A percentile compares a stretch with the other conserved stretches of the same genome.
Conservation (phyloP, 2,113 vertebrate genomes). For the Dolichallabes microphthalmus region DNA sequence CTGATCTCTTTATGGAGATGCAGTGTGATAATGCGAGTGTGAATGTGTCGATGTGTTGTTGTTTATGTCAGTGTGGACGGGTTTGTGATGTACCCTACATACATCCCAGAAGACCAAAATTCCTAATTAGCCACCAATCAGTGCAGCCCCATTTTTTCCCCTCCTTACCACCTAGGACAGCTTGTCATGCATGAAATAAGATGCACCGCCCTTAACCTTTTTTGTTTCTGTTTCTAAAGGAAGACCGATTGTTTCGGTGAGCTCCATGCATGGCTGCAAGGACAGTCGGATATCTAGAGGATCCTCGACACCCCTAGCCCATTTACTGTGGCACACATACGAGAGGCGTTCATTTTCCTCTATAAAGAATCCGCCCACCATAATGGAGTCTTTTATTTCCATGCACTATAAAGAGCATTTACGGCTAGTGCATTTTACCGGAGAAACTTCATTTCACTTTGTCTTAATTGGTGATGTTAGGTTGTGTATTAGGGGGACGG, state of each 20-base stretch:
- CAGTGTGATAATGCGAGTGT: not conserved
- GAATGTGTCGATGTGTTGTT: not conserved
- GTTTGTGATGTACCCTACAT: not conserved
- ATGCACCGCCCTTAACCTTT: constrained; percentile 29
- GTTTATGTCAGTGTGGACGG: not conserved
- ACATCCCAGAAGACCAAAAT: constrained; percentile 27
- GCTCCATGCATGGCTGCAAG: constrained; percentile 16
- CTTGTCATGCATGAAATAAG: constrained; percentile 49
- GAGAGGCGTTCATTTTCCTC: constrained; percentile 21
- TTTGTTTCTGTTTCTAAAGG: constrained; percentile 35
- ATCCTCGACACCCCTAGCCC: constrained; percentile 13
- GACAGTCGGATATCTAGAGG: constrained; percentile 30
- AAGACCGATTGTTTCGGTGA: constrained; percentile 29
- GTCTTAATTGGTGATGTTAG: constrained; percentile 73
- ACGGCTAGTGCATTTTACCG: constrained; percentile 57
- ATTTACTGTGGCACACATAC: constrained; percentile 35
- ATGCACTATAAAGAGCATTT: constrained; percentile 67
- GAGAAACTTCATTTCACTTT: constrained; percentile 66
- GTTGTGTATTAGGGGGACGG: constrained; percentile 58
- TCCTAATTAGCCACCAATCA: constrained; percentile 6
- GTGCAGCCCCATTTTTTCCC: not conserved
- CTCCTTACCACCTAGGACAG: constrained; percentile 50
- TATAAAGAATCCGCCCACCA: constrained; percentile 50
- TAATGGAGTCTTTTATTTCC: constrained; percentile 67
- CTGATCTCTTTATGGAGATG: not conserved